phyloP scores from a whole-genome alignment of 37 sponge, comb jelly and placozoan genomes.

The Dysidea cf. avara region DNA sequence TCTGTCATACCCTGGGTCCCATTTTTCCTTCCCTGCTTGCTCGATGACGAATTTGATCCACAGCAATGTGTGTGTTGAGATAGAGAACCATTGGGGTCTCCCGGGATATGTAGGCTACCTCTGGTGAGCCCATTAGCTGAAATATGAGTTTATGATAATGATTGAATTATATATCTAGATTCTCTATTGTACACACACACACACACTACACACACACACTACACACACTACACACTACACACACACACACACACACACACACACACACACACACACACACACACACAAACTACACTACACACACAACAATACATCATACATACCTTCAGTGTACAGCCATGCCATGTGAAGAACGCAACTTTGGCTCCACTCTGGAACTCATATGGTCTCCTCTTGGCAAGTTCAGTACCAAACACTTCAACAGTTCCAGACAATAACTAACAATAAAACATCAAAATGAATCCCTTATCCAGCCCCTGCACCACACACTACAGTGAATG shows the following conservation, averaged over 20 bases:
- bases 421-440: slow-evolving; percentile 78
- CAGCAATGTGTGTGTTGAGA: slow-evolving; percentile 80
- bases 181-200: background rate
- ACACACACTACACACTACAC: no score
- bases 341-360: slow-evolving; percentile 90
- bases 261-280: background rate
- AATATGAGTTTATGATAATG: background rate
- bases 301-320: background rate
- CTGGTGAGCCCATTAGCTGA: slow-evolving; percentile 65
- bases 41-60: slow-evolving; percentile 77
- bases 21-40: slow-evolving; percentile 49
- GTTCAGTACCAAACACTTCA: slow-evolving; percentile 95
- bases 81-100: slow-evolving; percentile 93
- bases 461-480: background rate
- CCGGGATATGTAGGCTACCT: slow-evolving; percentile 66
- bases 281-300: no score
- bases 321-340: slow-evolving; percentile 55
- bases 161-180: background rate
- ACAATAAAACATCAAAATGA: background rate
- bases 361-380: slow-evolving; percentile 48
- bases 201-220: no score
- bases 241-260: background rate
- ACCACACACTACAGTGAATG: background rate
- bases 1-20: slow-evolving; percentile 73
- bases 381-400: slow-evolving; percentile 70